phyloP scores from a whole-genome alignment of 1,140 invertebrate genomes.

The Drosophila trapezifrons region DNA sequence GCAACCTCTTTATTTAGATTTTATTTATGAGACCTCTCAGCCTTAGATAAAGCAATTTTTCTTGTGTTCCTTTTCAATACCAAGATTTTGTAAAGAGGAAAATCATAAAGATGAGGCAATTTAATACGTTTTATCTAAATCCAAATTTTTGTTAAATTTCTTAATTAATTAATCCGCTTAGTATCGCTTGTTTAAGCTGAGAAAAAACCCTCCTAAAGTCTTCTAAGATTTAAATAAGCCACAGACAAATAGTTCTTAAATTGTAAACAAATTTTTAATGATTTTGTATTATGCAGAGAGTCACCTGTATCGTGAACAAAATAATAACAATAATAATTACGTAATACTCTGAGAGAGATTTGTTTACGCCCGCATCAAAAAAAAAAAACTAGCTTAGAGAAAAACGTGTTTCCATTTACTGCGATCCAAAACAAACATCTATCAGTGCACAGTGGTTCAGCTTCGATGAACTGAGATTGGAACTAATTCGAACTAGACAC shows the following conservation, averaged over 20 bases:
- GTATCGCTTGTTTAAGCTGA: neutral
- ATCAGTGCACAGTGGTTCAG: neutral
- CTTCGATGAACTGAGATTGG: neutral
- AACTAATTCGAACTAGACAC: no score
- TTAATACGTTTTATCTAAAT: no score
- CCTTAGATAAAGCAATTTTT: neutral
- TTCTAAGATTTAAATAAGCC: neutral
- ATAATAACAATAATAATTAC: slow-evolving; percentile 10
- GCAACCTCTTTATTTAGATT: neutral
- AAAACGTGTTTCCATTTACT: slow-evolving; percentile 5
- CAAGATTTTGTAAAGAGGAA: neutral
- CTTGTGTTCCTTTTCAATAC: neutral
- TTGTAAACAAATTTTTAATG: neutral
- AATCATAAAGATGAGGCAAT: neutral
- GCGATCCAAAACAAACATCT: slow-evolving; percentile 8
- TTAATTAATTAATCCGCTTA: no score
- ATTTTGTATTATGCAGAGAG: neutral
- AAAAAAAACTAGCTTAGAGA: neutral
- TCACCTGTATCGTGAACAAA: neutral
- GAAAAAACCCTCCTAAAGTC: neutral
- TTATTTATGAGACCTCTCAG: no score
- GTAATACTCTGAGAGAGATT: neutral
- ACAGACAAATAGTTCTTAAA: neutral
- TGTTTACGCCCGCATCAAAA: slow-evolving; percentile 1
- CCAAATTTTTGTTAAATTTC: no score